These are phyloP conservation scores for Callorhinus ursinus DNA, from an alignment of 2,113 vertebrate species.

Conservation along the genomic window DNA sequence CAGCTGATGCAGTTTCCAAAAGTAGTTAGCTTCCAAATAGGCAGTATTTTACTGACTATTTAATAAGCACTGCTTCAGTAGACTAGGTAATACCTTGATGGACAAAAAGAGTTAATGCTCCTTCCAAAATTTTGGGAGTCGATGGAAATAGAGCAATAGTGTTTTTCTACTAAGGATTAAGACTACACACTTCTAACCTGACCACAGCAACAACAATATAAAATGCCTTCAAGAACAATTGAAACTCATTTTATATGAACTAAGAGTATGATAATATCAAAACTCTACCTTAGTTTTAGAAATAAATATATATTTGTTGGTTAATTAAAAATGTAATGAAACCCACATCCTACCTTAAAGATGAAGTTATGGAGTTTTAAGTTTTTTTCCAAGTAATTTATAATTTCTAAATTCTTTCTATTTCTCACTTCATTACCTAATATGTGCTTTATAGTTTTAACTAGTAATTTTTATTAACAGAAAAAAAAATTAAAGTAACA, in stretches of 20 bases:
- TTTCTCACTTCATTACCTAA: not conserved
- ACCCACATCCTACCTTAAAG: not conserved
- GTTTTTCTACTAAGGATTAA: not conserved
- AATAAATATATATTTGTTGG: not conserved
- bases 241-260: not conserved
- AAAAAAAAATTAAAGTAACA: not conserved
- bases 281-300: not conserved
- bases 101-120: not conserved
- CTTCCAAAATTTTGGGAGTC: not conserved
- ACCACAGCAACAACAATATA: not conserved
- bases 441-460: not conserved
- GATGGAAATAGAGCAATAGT: not conserved
- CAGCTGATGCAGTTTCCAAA: conserved; percentile 3
- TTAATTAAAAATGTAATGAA: not conserved
- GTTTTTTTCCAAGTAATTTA: not conserved
- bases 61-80: conserved; percentile 53
- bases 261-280: not conserved
- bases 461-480: not conserved
- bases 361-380: not conserved
- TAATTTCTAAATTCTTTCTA: not conserved
- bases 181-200: not conserved
- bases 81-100: not conserved
- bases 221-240: not conserved
- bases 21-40: conserved; percentile 46
- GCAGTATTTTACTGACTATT: conserved; percentile 15